Evolutionary conservation across 2,113 vertebrate genomes (phyloP).

Genomic region (Boulengeromyrus knoepffleri): DNA sequence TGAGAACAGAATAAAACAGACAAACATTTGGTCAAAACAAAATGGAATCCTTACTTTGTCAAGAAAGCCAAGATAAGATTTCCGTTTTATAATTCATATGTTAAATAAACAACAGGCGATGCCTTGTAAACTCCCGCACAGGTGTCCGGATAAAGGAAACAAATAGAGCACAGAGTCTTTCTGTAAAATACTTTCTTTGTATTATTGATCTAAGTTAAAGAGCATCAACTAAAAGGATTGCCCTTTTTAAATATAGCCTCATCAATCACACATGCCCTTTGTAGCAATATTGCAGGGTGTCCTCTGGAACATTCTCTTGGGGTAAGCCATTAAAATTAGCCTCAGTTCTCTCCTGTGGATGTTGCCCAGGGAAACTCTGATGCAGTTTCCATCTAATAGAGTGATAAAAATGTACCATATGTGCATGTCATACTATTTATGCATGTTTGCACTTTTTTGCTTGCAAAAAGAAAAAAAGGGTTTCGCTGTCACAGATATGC

Average conservation of each 20-base stretch:
- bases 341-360: neutral
- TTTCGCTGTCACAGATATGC: neutral
- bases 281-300: constrained; percentile 28
- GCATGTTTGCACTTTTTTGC: neutral
- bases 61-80: constrained; percentile 46
- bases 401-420: neutral
- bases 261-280: constrained; percentile 47
- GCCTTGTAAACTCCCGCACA: neutral
- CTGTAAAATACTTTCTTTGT: constrained; percentile 38
- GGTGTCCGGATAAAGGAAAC: neutral
- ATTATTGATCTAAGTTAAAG: constrained; percentile 55
- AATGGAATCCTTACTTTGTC: constrained; percentile 52
- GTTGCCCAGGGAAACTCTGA: neutral
- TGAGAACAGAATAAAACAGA: constrained; percentile 48
- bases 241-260: constrained; percentile 49
- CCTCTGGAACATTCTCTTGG: constrained; percentile 26
- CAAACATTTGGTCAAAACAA: constrained; percentile 36
- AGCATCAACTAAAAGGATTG: constrained; percentile 43
- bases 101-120: constrained; percentile 43
- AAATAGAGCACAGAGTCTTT: constrained; percentile 32
- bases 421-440: neutral
- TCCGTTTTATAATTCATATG: constrained; percentile 64
- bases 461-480: neutral
- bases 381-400: neutral
- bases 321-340: constrained; percentile 7